Evolutionary conservation across 2,888 invertebrate genomes (phyloP), one percentile per base, ranked within the genome.

Genomic region (Agriopis aurantiaria): DNA sequence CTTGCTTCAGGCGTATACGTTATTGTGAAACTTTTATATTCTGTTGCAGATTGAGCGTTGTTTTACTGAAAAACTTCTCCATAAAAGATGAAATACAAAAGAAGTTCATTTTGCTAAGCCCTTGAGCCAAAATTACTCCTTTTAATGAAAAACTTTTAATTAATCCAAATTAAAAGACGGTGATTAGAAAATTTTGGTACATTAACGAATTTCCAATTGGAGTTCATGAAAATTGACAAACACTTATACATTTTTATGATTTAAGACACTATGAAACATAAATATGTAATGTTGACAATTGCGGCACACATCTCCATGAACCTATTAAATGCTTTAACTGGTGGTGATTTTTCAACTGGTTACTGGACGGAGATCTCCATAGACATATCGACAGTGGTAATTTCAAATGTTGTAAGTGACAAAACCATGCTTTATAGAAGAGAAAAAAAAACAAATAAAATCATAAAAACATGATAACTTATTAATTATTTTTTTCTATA

Each of bases 1-100:
- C 81, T 81, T 79, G 92, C 93, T 91, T 79, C 83, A 86, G 93
- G 93, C 93, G 89, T 88, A 84, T 91, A 92, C 91, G 87, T 90
- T 92, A 91, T 91, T 91, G 88, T 89, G 77, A 91, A 93, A 94
- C 90, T 94, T 93, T 93, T 92, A 92, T 93, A 92, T 93, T 93
- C 89, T 89, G 89, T 86, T 89, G 88, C 88, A 90, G 89, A 91
- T 91, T 89, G 85, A 87, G 87, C 90, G 87, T 91, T 93, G 93
- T 92, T 92, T 91, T 88, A 91, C 90, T 88, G 89, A 91, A 91
- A 91, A 92, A 91, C 88, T 91, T 91, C 87, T 88, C 86, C 91
- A 86, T 88, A 87, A 88, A 88, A 88, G 85, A 90, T 89, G 86
- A 91, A 91, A 91, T 87, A 93, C 91, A 93, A 93, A 93, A 92